Percentiles rank a stretch among this genome's conserved stretches.
phyloP scores from a whole-genome alignment of 2,113 vertebrate species.

The Aramus guarauna region DNA sequence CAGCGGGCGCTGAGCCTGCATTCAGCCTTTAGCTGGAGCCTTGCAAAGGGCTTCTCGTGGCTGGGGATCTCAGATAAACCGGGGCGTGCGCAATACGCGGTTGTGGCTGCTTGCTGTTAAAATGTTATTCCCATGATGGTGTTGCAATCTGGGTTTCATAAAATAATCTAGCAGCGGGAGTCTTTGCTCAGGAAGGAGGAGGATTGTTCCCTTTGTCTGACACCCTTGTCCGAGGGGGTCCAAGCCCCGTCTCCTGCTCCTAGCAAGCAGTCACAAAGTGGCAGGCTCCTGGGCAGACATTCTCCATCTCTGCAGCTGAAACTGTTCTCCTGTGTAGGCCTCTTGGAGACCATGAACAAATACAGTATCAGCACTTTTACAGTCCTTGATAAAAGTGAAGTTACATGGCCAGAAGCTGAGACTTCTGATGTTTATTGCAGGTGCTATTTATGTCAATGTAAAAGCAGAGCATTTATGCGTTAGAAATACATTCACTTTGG shows the following conservation, averaged over 20 bases:
- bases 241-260: not conserved
- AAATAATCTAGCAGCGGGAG: not conserved
- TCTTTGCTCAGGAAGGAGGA: not conserved
- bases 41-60: not conserved
- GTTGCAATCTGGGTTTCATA: not conserved
- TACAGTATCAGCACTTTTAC: not conserved
- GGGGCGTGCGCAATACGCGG: not conserved
- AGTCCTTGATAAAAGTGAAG: not conserved
- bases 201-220: not conserved
- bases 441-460: not conserved
- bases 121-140: not conserved
- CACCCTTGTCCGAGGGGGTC: not conserved
- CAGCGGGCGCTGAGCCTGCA: rapidly evolving
- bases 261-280: rapidly evolving
- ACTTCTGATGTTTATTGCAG: not conserved
- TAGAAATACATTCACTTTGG: not conserved
- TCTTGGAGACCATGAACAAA: not conserved
- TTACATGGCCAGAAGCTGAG: not conserved
- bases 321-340: not conserved
- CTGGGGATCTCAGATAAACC: not conserved
- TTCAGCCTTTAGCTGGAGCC: not conserved
- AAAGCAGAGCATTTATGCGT: not conserved
- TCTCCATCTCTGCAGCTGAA: not conserved
- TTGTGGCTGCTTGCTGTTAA: not conserved
- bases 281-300: not conserved